Percentiles rank a stretch among this genome's conserved stretches.
These are phyloP conservation scores for Clupea harengus DNA, from an alignment of 2,113 vertebrate species.

Conservation along the genomic window DNA sequence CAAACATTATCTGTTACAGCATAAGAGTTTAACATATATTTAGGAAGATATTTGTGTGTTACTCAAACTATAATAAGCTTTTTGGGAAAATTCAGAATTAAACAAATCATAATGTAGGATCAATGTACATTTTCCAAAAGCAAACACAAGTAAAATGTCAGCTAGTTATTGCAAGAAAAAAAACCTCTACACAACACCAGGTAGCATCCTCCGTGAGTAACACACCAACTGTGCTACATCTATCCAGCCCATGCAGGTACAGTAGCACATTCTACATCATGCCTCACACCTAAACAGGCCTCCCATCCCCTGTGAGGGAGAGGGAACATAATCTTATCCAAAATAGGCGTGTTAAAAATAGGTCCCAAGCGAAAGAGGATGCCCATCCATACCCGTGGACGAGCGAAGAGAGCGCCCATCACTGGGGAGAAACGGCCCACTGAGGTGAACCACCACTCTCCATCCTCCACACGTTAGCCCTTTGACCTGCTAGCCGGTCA, in stretches of 20 bases:
- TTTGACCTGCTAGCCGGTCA: neutral
- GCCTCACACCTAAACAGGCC: slow-evolving; percentile 36
- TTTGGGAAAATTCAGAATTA: neutral
- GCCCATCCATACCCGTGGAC: slow-evolving; percentile 48
- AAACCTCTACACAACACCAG: neutral
- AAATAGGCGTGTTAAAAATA: slow-evolving; percentile 72
- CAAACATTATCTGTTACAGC: neutral
- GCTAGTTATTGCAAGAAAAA: neutral
- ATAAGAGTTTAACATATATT: neutral
- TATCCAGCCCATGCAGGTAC: slow-evolving; percentile 32
- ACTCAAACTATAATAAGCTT: neutral
- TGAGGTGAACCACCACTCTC: slow-evolving; percentile 29
- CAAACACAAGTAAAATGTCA: neutral
- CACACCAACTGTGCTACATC: neutral
- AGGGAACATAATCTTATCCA: slow-evolving; percentile 76
- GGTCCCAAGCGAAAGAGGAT: slow-evolving; percentile 47
- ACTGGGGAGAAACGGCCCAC: slow-evolving; percentile 29
- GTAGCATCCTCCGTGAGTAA: neutral
- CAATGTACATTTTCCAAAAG: neutral
- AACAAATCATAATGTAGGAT: neutral
- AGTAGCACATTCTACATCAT: slow-evolving; percentile 25
- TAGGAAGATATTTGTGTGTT: neutral
- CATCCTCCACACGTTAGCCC: neutral
- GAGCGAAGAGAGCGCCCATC: slow-evolving; percentile 44
- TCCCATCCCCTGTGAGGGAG: slow-evolving; percentile 43